Conservation (phyloP, 2,113 vertebrate genomes). For the Burhinus oedicnemus region DNA sequence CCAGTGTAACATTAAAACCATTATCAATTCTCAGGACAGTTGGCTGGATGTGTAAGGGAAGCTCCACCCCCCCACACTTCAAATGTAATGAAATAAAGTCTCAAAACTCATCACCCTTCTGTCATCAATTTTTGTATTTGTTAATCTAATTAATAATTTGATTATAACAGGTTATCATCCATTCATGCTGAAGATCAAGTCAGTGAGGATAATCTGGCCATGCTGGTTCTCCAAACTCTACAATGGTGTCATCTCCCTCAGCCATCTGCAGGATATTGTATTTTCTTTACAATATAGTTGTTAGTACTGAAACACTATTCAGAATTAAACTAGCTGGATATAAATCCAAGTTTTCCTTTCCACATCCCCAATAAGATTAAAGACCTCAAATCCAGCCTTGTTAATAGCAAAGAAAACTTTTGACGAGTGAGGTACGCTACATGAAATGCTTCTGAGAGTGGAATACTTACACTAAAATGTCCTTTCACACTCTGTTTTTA, state of each 20-base stretch:
- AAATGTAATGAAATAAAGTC: background rate
- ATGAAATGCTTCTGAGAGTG: background rate
- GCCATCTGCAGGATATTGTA: slow-evolving; percentile 28
- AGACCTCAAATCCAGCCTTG: background rate
- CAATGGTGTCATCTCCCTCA: background rate
- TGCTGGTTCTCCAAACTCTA: slow-evolving; percentile 17
- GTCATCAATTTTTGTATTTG: background rate
- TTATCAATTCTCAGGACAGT: background rate
- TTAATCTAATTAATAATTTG: slow-evolving; percentile 4
- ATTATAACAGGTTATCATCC: slow-evolving; percentile 34
- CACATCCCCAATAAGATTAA: background rate
- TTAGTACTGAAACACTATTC: slow-evolving; percentile 13
- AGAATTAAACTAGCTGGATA: background rate
- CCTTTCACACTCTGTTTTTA: background rate
- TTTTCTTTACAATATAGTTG: slow-evolving; percentile 36
- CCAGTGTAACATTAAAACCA: background rate
- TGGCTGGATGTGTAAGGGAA: background rate
- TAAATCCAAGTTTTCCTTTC: background rate
- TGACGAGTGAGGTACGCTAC: background rate
- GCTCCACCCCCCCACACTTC: background rate
- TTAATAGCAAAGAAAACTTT: background rate
- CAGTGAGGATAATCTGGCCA: background rate
- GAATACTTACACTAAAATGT: background rate
- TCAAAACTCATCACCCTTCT: background rate
- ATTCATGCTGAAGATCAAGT: slow-evolving; percentile 54